Evolutionary conservation across 2,888 invertebrate species (phyloP).

Genomic region (Sarcophaga rosellei): DNA sequence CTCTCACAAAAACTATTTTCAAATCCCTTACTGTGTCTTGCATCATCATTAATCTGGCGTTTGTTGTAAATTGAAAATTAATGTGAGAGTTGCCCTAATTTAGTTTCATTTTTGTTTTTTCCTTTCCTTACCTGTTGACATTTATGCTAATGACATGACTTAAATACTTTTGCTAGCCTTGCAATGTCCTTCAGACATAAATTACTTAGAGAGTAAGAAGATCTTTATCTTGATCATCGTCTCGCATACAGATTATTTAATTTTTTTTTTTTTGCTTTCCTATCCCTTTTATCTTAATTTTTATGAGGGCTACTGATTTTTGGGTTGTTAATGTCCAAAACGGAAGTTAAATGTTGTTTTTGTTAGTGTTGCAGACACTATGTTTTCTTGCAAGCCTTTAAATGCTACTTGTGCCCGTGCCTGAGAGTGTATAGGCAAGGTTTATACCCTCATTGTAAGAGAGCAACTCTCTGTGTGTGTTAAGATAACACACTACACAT

Average conservation of each 20-base stretch:
- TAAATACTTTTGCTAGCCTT: no score
- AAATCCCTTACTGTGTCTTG: no score
- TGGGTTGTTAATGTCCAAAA: slow-evolving; percentile 14
- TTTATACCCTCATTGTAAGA: background rate
- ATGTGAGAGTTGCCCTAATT: background rate
- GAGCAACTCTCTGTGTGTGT: slow-evolving; percentile 5
- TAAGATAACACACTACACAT: slow-evolving; percentile 42
- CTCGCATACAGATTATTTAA: background rate
- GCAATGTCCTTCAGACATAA: background rate
- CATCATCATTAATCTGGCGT: background rate
- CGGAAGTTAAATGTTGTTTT: slow-evolving; percentile 56
- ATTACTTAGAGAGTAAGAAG: background rate
- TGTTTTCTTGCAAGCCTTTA: slow-evolving; percentile 12
- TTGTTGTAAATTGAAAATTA: background rate
- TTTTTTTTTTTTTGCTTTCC: no score
- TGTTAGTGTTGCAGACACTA: slow-evolving; percentile 31
- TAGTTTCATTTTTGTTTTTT: background rate
- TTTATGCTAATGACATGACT: background rate
- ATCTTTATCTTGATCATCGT: background rate
- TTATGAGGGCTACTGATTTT: slow-evolving; percentile 24
- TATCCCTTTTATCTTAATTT: slow-evolving; percentile 31
- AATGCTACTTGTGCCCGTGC: slow-evolving; percentile 20
- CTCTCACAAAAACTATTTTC: no score
- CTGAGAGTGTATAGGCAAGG: background rate
- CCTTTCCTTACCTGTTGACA: background rate